A percentile compares a stretch with the other conserved stretches of the same genome.
phyloP scores from a whole-genome alignment of 1,140 invertebrate species.

The Drosophila bocqueti region DNA sequence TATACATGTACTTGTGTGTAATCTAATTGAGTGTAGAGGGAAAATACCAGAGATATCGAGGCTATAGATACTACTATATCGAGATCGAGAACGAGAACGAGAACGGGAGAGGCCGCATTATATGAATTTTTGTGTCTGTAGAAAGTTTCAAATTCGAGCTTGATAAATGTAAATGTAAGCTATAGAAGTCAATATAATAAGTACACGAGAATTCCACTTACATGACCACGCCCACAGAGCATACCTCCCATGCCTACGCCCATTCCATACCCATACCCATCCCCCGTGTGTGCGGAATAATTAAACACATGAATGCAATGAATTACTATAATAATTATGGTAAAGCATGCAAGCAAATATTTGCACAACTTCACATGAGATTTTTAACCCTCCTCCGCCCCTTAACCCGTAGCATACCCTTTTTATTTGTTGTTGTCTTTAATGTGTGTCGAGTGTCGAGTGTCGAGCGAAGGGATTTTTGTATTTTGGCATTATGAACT shows the following conservation, averaged over 20 bases:
- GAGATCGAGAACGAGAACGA: neutral
- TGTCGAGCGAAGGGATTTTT: constrained; percentile 57
- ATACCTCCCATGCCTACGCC: constrained; percentile 1
- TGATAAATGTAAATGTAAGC: constrained; percentile 76
- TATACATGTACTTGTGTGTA: constrained; percentile 46
- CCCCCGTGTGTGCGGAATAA: constrained; percentile 34
- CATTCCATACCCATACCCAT: neutral
- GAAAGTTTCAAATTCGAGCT: constrained; percentile 83
- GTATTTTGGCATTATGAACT: constrained; percentile 72
- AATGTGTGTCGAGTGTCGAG: constrained; percentile 36
- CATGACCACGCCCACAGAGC: constrained; percentile 40
- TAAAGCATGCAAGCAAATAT: constrained; percentile 62
- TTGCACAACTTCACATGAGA: constrained; percentile 53
- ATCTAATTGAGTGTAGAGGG: constrained; percentile 40
- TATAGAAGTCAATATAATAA: constrained; percentile 69
- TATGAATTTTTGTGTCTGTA: constrained; percentile 76
- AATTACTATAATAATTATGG: constrained; percentile 56
- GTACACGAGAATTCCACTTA: constrained; percentile 49
- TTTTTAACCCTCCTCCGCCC: constrained; percentile 10
- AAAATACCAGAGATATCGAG: constrained; percentile 26
- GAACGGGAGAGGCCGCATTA: constrained; percentile 41
- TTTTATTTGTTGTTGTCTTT: constrained; percentile 44
- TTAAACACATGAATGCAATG: constrained; percentile 56
- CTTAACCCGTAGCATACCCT: constrained; percentile 2
- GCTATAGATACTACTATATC: constrained; percentile 23